Conservation (phyloP, 1,140 invertebrate genomes). For the Eurosta solidaginis region DNA sequence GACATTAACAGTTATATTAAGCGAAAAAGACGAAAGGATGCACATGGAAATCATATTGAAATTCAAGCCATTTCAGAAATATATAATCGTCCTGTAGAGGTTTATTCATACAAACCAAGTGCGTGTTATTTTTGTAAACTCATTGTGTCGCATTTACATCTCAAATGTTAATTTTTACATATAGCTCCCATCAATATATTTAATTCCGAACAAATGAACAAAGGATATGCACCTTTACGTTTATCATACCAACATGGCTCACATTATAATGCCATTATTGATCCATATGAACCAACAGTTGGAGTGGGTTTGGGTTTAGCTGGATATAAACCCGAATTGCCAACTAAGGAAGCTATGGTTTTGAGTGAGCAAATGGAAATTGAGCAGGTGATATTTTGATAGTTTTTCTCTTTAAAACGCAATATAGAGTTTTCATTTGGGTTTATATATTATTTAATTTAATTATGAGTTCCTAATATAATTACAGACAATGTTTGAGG, state of each 20-base stretch:
- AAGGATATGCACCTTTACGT: conserved; percentile 82
- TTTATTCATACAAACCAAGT: conserved; percentile 88
- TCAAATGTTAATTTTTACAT: conserved; percentile 37
- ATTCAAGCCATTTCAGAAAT: conserved; percentile 93
- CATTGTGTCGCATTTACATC: background rate
- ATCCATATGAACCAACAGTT: conserved; percentile 85
- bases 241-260: conserved; percentile 88
- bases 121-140: conserved; percentile 39
- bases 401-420: background rate
- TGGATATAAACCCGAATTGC: conserved; percentile 77
- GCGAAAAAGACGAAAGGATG: conserved; percentile 76
- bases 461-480: background rate
- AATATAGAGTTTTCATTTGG: background rate
- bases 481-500: conserved; percentile 81
- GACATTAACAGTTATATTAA: conserved; percentile 87
- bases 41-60: conserved; percentile 93
- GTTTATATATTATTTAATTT: background rate
- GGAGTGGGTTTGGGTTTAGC: conserved; percentile 88
- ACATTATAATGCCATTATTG: conserved; percentile 91
- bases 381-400: conserved; percentile 66
- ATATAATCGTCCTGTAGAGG: conserved; percentile 90
- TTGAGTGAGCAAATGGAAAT: conserved; percentile 86
- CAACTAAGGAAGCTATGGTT: conserved; percentile 78
- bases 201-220: conserved; percentile 72
- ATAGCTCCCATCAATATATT: conserved; percentile 91